Percentiles rank a stretch among this genome's conserved stretches.
These are phyloP conservation scores for Channallabes apus DNA, from an alignment of 2,797 vertebrate genomes.

Conservation along the genomic window DNA sequence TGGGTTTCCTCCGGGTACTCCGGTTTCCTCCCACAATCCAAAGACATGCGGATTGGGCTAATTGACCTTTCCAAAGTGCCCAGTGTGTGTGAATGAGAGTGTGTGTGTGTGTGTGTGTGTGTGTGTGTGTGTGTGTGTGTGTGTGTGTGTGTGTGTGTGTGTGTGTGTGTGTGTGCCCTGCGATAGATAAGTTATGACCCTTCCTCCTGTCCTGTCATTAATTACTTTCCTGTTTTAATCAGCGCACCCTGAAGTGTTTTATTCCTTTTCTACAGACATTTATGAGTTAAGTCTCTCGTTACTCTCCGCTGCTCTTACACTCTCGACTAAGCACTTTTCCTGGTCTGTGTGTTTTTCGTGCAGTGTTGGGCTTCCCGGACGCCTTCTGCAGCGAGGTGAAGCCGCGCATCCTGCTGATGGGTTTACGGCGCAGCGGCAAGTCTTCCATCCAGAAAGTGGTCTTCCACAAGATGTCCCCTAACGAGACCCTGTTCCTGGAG, in stretches of 20 bases:
- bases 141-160: too few relatives aligned
- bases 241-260: not conserved
- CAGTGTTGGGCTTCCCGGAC: slow-evolving; percentile 84
- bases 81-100: too few relatives aligned
- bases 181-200: too few relatives aligned
- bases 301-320: too few relatives aligned
- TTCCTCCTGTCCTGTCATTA: not conserved
- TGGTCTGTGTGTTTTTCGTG: slow-evolving; percentile 48
- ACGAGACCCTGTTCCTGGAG: slow-evolving; percentile 88
- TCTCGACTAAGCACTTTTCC: not conserved
- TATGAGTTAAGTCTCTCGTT: not conserved
- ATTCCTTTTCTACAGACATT: not conserved
- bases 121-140: too few relatives aligned
- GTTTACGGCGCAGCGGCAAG: slow-evolving; percentile 89
- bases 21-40: too few relatives aligned
- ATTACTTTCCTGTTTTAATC: not conserved
- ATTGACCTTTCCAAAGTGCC: too few relatives aligned
- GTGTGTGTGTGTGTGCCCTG: too few relatives aligned
- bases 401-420: slow-evolving; percentile 92
- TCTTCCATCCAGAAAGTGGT: slow-evolving; percentile 97
- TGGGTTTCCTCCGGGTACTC: too few relatives aligned
- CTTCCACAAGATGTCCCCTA: slow-evolving; percentile 91
- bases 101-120: too few relatives aligned
- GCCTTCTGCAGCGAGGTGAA: slow-evolving; percentile 88
- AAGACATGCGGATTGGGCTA: too few relatives aligned